These are phyloP conservation scores for Nycticryphes semicollaris DNA, from an alignment of 2,113 vertebrate species.

Conservation along the genomic window DNA sequence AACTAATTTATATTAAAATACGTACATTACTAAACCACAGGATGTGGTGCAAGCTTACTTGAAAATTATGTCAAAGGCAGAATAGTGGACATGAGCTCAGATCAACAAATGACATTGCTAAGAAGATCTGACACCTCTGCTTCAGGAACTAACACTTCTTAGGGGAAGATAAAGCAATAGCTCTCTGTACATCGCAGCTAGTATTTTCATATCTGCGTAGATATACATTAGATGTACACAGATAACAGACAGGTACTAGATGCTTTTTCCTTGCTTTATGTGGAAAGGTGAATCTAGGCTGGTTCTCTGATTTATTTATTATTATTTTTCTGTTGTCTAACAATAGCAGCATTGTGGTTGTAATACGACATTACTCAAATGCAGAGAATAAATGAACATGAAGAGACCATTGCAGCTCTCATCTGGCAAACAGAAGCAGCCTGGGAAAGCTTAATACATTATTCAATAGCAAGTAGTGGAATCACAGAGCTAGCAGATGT, in stretches of 20 bases:
- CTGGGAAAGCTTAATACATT: conserved; percentile 29
- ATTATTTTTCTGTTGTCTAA: not conserved
- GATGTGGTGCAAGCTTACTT: not conserved
- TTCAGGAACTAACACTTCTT: not conserved
- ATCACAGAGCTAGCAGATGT: conserved; percentile 8
- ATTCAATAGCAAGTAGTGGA: conserved; percentile 40
- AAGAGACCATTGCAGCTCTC: not conserved
- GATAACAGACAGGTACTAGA: not conserved
- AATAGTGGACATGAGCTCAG: not conserved
- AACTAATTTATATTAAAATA: not conserved
- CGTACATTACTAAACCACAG: not conserved
- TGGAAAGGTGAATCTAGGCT: not conserved
- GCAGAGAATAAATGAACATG: not conserved
- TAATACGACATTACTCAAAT: not conserved
- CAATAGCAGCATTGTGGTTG: not conserved
- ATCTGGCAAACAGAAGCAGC: not conserved
- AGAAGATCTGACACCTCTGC: not conserved
- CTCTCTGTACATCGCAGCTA: not conserved
- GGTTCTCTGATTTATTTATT: not conserved
- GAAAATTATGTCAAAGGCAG: not conserved
- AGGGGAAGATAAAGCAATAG: not conserved
- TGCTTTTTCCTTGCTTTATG: not conserved
- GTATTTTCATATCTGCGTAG: not conserved
- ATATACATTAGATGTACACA: not conserved
- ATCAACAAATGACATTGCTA: not conserved